Evolutionary conservation across 2,113 vertebrate species (phyloP).

Genomic region (Scatophagus argus): DNA sequence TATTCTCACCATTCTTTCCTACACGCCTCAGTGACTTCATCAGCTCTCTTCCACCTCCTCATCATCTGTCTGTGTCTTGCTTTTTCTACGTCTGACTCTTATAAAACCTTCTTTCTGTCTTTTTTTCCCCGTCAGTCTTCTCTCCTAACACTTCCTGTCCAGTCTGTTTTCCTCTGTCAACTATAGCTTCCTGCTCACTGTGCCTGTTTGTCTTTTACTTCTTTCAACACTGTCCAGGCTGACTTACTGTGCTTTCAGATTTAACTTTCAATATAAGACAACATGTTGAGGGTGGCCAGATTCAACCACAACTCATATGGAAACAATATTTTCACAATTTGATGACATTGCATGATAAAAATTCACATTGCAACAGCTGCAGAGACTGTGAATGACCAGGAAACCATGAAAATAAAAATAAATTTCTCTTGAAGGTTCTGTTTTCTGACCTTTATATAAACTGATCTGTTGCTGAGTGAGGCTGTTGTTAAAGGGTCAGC

Average conservation of each 20-base stretch:
- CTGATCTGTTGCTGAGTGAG: not conserved
- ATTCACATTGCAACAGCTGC: not conserved
- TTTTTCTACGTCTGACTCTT: conserved; percentile 38
- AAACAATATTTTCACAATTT: not conserved
- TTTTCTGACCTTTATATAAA: not conserved
- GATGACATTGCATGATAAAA: not conserved
- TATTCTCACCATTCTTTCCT: conserved; percentile 68
- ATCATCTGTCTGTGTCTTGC: conserved; percentile 65
- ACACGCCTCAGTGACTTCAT: conserved; percentile 69
- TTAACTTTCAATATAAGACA: not conserved
- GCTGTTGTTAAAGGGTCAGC: not conserved
- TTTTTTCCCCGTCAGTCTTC: not conserved
- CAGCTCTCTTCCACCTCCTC: conserved; percentile 70
- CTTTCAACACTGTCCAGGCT: conserved; percentile 19
- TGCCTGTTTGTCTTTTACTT: conserved; percentile 21
- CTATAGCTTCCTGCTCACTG: not conserved
- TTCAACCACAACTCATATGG: not conserved
- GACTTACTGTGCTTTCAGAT: conserved; percentile 26
- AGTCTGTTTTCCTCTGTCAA: conserved; percentile 6
- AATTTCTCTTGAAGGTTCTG: not conserved
- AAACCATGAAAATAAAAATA: not conserved
- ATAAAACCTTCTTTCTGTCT: conserved; percentile 37
- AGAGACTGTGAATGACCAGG: not conserved
- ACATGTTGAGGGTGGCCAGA: not conserved
- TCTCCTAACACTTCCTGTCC: conserved; percentile 8